Base-by-base conservation (phyloP, 2,797 vertebrate species). In the Phylloscopus collybita region DNA sequence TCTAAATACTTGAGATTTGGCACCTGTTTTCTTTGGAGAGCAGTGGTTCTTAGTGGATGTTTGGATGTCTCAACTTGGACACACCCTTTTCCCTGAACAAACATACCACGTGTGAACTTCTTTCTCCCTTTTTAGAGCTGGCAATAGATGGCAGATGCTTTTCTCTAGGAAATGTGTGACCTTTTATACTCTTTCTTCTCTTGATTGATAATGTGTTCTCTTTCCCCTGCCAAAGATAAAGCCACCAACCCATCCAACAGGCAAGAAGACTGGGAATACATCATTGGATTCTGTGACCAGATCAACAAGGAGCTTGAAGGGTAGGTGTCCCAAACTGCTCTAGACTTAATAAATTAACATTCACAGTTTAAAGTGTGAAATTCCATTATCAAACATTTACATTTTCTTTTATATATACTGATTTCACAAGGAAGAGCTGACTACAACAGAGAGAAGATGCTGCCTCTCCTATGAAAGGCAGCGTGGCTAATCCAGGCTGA, bases 261-360 rank as follows among this genome's bases (percentile, higher is more conserved):
- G 75, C 98, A 99, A 67, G 99, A 99, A 74, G 99, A 99, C 95
- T 99, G 99, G 99, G 99, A 99, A 69, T 99, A 98, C 82, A 99
- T 99, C 60, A 99, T 99, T 13, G 99, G 99, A 95, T 99, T 99
- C 98, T 99, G 99, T 96, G 99, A 99, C 96, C 99, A 99, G 97
- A 98, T 99, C 97, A 99, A 99, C 97, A 99, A 99, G 93, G 99
- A 99, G 66, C 98, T 99, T 34, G 99, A 99, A 97, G 99, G 99
- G 99, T 99, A 97, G 26, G 97, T 97, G 95, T 96, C 57, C 78
- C 62, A 71, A 17, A 45, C 56, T 6, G 7, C 16, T 64, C 18
- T 60, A 59, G 51, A 59, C 32, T 69, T 65, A 44, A 69, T 69
- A 64, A 65, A 72, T 72, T 67, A 88, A 76, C 2, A 1, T 56